A percentile compares a stretch with the other conserved stretches of the same genome.
Conservation (phyloP, 2,113 vertebrate genomes). For the Pycnonotus jocosus region DNA sequence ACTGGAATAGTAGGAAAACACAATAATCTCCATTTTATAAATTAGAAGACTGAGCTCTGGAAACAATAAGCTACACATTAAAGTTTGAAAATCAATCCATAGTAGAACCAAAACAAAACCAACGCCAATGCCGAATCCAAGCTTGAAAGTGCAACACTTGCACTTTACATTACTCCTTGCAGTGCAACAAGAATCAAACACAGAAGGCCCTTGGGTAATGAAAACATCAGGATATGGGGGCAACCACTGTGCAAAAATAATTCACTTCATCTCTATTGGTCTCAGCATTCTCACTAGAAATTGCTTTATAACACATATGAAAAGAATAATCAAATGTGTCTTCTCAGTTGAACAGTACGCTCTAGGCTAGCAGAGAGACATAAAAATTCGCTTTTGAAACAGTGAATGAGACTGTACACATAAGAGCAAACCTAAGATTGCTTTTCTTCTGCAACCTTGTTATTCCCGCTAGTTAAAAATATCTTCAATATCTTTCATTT, state of each 20-base stretch:
- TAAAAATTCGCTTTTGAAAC: not conserved
- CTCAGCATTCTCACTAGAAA: not conserved
- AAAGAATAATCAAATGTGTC: not conserved
- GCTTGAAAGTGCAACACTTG: not conserved
- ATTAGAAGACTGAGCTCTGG: not conserved
- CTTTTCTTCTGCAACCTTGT: not conserved
- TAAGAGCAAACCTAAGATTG: not conserved
- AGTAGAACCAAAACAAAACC: not conserved
- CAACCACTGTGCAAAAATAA: not conserved
- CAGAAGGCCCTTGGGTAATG: not conserved
- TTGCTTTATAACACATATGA: not conserved
- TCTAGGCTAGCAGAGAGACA: not conserved
- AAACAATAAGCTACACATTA: not conserved
- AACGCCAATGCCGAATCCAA: not conserved
- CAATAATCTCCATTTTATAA: not conserved
- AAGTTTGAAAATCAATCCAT: not conserved
- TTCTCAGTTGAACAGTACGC: not conserved
- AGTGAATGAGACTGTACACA: not conserved
- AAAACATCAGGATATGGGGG: not conserved
- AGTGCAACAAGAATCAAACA: not conserved
- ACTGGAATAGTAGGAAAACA: not conserved
- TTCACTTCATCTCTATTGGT: not conserved
- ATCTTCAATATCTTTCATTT: not conserved
- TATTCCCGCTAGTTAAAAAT: not conserved
- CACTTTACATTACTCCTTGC: not conserved